phyloP scores from a whole-genome alignment of 2,888 invertebrate species.

The Pristionchus fissidentatus region DNA sequence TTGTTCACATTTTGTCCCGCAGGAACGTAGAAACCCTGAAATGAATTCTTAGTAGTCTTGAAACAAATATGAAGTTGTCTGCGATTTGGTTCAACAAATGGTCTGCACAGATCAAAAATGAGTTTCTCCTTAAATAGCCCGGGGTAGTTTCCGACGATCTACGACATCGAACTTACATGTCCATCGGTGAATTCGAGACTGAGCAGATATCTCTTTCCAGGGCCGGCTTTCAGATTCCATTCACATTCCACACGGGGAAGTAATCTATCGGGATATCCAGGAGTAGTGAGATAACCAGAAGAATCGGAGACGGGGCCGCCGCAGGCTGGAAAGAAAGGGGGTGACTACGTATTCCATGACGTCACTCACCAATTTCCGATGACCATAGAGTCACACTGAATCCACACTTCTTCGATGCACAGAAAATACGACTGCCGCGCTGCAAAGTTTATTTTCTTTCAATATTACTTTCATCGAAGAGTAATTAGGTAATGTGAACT shows the following conservation, averaged over 20 bases:
- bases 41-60: not conserved
- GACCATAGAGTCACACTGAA: conserved; percentile 66
- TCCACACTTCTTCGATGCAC: conserved; percentile 67
- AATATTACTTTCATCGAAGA: no score
- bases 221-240: conserved; percentile 69
- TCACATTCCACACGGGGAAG: conserved; percentile 62
- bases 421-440: conserved; percentile 61
- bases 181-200: conserved; percentile 62
- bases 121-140: no score
- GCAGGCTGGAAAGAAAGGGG: conserved; percentile 56
- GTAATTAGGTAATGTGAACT: not conserved
- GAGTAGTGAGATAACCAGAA: conserved; percentile 61
- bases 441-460: not conserved
- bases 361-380: conserved; percentile 57
- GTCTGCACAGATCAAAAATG: not conserved
- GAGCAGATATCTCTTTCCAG: conserved; percentile 64
- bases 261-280: conserved; percentile 64
- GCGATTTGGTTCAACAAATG: not conserved
- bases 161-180: not conserved
- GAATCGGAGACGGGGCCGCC: conserved; percentile 67
- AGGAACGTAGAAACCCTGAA: conserved; percentile 60
- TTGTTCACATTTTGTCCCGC: conserved; percentile 40
- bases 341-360: not conserved
- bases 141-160: not conserved
- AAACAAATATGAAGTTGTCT: not conserved